phyloP scores from a whole-genome alignment of 1,140 invertebrate species.

The Prorops nasuta region DNA sequence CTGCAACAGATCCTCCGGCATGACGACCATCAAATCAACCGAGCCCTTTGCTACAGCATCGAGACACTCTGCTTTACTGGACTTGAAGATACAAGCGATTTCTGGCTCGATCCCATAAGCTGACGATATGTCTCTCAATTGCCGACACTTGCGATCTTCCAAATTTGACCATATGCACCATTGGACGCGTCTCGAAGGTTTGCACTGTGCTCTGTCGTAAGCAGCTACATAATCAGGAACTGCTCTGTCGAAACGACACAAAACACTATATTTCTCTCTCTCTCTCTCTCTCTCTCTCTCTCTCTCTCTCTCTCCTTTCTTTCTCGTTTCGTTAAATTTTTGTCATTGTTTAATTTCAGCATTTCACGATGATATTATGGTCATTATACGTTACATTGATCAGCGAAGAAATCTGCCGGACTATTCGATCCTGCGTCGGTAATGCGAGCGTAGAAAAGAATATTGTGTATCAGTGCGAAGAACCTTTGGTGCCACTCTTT shows the following conservation, averaged over 20 bases:
- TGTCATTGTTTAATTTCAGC: no score
- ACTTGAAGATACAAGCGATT: constrained; percentile 65
- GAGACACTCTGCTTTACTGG: constrained; percentile 63
- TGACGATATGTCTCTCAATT: constrained; percentile 67
- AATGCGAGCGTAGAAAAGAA: no score
- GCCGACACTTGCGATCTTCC: constrained; percentile 72
- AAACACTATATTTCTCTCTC: no score
- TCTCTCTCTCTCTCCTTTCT: no score
- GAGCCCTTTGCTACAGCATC: constrained; percentile 58
- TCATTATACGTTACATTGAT: no score
- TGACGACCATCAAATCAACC: constrained; percentile 67
- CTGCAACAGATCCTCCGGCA: constrained; percentile 61
- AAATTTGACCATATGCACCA: constrained; percentile 60
- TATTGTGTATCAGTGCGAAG: no score
- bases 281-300: no score
- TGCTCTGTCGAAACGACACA: no score
- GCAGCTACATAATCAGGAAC: constrained; percentile 65
- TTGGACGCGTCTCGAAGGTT: constrained; percentile 60
- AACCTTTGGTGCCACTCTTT: no score
- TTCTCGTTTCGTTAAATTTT: background rate
- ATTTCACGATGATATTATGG: no score
- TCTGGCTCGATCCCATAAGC: constrained; percentile 72
- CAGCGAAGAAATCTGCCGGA: no score
- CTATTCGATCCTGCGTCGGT: no score
- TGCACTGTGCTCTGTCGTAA: constrained; percentile 64